Evolutionary conservation across 2,888 invertebrate species (phyloP).

Genomic region (Aporophyla lueneburgensis): DNA sequence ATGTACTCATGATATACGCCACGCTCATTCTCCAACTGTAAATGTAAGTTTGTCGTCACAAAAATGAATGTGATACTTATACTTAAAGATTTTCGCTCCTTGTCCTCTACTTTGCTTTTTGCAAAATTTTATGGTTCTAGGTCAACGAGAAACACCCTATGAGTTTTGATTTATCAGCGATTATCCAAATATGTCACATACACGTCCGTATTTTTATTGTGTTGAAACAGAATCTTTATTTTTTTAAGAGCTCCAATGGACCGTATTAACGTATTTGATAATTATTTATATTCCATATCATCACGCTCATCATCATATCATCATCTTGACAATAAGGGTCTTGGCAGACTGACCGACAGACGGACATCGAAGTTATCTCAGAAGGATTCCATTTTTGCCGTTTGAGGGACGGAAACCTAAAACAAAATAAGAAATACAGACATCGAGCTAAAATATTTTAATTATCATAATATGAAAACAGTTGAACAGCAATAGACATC

Average conservation of each 20-base stretch:
- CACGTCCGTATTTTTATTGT: not conserved
- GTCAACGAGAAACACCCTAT: not conserved
- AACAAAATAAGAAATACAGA: not conserved
- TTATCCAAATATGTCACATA: not conserved
- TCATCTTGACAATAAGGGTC: too few relatives aligned
- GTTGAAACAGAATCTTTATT: not conserved
- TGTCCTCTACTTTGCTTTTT: not conserved
- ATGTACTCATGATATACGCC: not conserved
- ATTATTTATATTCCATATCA: too few relatives aligned
- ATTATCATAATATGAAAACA: not conserved
- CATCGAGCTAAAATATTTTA: not conserved
- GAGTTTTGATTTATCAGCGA: not conserved
- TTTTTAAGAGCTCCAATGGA: not conserved
- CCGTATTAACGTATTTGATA: too few relatives aligned
- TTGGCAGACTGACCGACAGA: too few relatives aligned
- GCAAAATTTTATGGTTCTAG: not conserved
- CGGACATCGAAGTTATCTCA: not conserved
- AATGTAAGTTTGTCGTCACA: too few relatives aligned
- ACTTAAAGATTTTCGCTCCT: not conserved
- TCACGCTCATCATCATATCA: too few relatives aligned
- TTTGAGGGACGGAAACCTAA: not conserved
- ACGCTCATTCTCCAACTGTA: too few relatives aligned
- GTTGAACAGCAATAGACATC: too few relatives aligned
- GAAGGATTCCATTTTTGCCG: not conserved
- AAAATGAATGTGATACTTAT: not conserved